Conservation (phyloP, 2,888 invertebrate genomes). For the Hyposoter didymator region DNA sequence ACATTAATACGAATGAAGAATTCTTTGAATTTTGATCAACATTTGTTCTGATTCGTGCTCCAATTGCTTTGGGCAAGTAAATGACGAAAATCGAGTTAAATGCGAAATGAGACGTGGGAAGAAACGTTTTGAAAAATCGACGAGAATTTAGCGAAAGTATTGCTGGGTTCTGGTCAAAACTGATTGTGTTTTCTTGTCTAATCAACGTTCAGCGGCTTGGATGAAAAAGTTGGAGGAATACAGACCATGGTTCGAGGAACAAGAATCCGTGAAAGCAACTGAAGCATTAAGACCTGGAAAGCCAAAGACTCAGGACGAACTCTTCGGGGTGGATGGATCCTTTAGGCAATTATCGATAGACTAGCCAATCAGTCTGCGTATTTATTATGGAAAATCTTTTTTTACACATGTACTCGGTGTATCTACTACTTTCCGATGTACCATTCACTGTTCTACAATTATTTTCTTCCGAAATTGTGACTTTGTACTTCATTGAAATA, state of each 20-base stretch:
- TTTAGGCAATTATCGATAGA: slow-evolving; percentile 94
- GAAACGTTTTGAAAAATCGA: too few species aligned
- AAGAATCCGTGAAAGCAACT: slow-evolving; percentile 91
- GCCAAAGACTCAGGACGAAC: slow-evolving; percentile 93
- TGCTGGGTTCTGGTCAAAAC: too few species aligned
- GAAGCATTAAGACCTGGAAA: slow-evolving; percentile 93
- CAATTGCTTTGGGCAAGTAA: neutral
- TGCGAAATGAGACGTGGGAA: too few species aligned
- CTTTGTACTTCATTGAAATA: neutral
- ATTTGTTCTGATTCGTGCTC: neutral
- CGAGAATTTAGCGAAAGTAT: too few species aligned
- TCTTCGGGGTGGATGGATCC: slow-evolving; percentile 95
- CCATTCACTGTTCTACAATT: neutral
- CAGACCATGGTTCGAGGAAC: slow-evolving; percentile 92
- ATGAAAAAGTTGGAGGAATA: slow-evolving; percentile 91
- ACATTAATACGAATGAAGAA: neutral
- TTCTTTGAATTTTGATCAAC: neutral
- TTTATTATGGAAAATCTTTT: neutral
- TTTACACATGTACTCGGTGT: neutral
- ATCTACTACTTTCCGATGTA: slow-evolving; percentile 8
- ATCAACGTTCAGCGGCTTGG: slow-evolving; percentile 88
- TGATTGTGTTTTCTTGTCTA: neutral
- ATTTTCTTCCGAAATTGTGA: neutral
- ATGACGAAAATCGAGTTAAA: too few species aligned
- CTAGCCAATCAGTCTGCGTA: slow-evolving; percentile 83